Conservation (phyloP, 2,113 vertebrate species). For the Steatornis caripensis region DNA sequence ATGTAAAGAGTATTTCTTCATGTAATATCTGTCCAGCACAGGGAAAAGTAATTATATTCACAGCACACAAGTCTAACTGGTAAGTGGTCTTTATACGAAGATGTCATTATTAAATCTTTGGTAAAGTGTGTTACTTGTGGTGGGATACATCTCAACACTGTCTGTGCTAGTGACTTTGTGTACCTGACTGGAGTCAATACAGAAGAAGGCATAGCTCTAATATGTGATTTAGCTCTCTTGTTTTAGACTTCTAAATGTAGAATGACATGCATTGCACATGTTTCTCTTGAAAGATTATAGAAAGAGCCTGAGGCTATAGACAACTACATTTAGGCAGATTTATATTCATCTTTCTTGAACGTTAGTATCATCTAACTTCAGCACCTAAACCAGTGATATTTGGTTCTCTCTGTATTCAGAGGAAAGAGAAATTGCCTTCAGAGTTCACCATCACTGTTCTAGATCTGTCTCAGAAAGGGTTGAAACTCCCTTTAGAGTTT, state of each 20-base stretch:
- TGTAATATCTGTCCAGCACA: background rate
- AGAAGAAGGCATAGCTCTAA: background rate
- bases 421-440: background rate
- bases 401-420: background rate
- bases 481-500: background rate
- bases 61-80: background rate
- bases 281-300: background rate
- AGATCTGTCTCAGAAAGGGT: background rate
- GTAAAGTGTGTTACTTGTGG: background rate
- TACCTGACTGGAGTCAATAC: background rate
- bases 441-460: background rate
- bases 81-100: background rate
- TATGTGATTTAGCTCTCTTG: background rate
- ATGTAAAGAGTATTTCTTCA: background rate
- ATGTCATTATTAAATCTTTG: background rate
- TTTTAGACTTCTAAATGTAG: background rate
- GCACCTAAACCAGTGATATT: background rate
- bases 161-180: background rate
- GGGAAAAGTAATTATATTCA: background rate
- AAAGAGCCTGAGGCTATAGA: background rate
- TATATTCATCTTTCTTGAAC: background rate
- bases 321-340: background rate
- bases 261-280: background rate
- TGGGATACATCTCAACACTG: background rate
- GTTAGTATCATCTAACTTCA: background rate